Evolutionary conservation across 2,888 invertebrate genomes (phyloP).

Genomic region (Pollenia labialis): DNA sequence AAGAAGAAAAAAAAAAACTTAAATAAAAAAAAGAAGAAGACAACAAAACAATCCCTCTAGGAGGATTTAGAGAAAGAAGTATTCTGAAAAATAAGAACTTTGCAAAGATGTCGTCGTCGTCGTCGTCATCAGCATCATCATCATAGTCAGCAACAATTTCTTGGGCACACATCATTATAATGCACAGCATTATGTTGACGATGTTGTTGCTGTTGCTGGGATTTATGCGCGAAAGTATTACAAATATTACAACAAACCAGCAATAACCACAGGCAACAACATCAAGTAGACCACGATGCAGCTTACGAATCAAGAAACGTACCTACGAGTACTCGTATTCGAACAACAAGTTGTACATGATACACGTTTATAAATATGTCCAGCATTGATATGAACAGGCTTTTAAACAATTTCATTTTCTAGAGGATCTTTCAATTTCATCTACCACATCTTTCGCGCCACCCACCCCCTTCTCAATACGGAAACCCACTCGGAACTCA

Average conservation of each 20-base stretch:
- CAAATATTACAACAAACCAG: constrained; percentile 4
- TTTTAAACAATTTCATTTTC: constrained; percentile 73
- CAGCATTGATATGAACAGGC: constrained; percentile 65
- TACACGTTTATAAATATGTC: constrained; percentile 68
- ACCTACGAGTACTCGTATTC: background rate
- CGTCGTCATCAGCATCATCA: constrained; percentile 28
- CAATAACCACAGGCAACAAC: background rate
- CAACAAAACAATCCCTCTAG: constrained; percentile 52
- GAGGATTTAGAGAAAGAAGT: constrained; percentile 45
- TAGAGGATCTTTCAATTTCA: constrained; percentile 57
- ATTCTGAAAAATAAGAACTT: constrained; percentile 39
- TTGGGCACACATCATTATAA: constrained; percentile 47
- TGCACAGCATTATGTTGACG: constrained; percentile 58
- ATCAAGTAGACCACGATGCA: background rate
- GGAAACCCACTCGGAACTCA: background rate
- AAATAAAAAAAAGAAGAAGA: constrained; percentile 7
- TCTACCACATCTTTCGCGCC: background rate
- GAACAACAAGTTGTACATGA: constrained; percentile 54
- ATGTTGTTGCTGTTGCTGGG: constrained; percentile 42
- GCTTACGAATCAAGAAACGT: constrained; percentile 3
- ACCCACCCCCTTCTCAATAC: constrained; percentile 5
- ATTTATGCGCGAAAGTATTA: constrained; percentile 66
- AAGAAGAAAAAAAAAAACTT: background rate
- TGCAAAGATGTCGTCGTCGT: constrained; percentile 65
- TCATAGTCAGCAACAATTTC: constrained; percentile 25